Percentiles rank a stretch among this genome's conserved stretches.
Evolutionary conservation across 2,113 vertebrate species (phyloP).

Genomic region (Datnioides undecimradiatus): DNA sequence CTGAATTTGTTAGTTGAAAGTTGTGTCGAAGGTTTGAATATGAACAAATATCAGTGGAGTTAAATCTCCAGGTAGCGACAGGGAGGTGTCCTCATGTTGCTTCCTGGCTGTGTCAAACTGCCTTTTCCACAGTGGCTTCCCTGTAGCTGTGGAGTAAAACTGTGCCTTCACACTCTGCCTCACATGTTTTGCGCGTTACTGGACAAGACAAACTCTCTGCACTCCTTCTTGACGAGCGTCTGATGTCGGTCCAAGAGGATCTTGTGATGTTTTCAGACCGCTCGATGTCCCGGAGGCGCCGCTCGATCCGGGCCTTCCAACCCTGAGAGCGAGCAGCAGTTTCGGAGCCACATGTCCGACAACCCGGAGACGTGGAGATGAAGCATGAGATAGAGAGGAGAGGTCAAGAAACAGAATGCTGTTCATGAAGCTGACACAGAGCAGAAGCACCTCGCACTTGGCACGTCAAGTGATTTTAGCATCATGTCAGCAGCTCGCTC

Average conservation of each 20-base stretch:
- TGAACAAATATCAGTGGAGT: no score
- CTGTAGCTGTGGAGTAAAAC: background rate
- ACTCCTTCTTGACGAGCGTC: constrained; percentile 3
- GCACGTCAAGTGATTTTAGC: constrained; percentile 3
- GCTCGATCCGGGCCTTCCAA: background rate
- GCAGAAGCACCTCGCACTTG: background rate
- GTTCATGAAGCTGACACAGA: background rate
- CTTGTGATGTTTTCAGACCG: constrained; percentile 51
- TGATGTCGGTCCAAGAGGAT: constrained; percentile 34
- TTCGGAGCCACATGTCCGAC: constrained; percentile 8
- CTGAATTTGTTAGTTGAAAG: no score
- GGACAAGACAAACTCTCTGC: background rate
- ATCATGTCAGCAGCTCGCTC: background rate
- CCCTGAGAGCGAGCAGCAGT: constrained; percentile 5
- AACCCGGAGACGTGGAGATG: constrained; percentile 6
- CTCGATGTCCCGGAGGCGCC: constrained; percentile 20
- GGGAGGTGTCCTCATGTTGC: background rate
- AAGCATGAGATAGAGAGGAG: background rate
- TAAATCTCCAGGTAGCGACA: no score
- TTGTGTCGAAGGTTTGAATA: no score
- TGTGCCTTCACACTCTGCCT: background rate
- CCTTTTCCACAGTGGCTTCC: background rate
- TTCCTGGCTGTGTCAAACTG: background rate
- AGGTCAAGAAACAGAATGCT: background rate
- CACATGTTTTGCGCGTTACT: background rate